Evolutionary conservation across 2,888 invertebrate species (phyloP).

Genomic region (Cosmorhoe ocellata): DNA sequence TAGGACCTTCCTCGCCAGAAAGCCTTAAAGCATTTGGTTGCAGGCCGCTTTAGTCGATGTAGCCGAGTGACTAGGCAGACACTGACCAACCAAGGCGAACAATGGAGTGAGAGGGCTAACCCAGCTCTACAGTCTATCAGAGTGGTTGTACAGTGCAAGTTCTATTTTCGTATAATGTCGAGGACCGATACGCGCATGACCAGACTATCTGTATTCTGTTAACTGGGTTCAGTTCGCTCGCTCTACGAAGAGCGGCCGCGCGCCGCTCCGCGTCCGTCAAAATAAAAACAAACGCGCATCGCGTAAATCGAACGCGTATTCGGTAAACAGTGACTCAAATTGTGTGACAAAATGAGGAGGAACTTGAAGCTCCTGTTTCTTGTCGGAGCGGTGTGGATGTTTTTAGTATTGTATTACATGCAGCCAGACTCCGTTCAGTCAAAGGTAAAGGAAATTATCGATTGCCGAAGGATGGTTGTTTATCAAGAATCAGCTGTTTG

Average conservation of each 20-base stretch:
- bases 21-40: background rate
- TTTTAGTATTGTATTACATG: conserved; percentile 74
- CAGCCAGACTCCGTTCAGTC: conserved; percentile 66
- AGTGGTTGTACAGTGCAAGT: conserved; percentile 43
- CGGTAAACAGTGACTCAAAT: conserved; percentile 36
- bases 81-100: conserved; percentile 40
- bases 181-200: conserved; percentile 73
- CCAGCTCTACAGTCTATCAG: conserved; percentile 36
- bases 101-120: conserved; percentile 45
- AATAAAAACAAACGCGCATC: conserved; percentile 49
- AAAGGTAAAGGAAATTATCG: conserved; percentile 54
- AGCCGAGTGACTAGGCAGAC: conserved; percentile 13
- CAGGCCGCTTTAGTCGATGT: background rate
- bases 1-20: too few relatives aligned
- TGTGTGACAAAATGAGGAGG: conserved; percentile 62
- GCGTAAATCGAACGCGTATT: conserved; percentile 36
- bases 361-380: conserved; percentile 74
- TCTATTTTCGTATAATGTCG: conserved; percentile 65
- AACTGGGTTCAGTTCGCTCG: conserved; percentile 63
- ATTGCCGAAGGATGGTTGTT: conserved; percentile 37
- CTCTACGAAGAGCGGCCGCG: conserved; percentile 75
- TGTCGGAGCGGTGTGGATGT: conserved; percentile 72
- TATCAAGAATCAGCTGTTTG: conserved; percentile 60
- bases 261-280: conserved; percentile 54
- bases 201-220: conserved; percentile 51